These are phyloP conservation scores for Ochropleura plecta DNA, from an alignment of 2,888 invertebrate genomes.

Conservation along the genomic window DNA sequence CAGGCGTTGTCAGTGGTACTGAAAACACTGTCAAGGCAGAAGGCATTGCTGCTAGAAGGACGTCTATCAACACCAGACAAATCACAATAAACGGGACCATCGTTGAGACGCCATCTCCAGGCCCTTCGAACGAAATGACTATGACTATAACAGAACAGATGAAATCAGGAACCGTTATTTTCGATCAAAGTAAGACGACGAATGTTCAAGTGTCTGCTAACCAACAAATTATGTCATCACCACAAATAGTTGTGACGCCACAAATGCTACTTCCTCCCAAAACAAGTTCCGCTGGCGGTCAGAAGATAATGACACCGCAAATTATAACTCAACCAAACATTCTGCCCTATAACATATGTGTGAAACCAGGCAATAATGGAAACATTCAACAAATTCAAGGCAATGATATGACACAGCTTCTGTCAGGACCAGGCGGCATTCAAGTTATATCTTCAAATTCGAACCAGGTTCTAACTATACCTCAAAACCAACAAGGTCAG, in stretches of 20 bases:
- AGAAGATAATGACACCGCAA: slow-evolving; percentile 86
- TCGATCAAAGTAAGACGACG: slow-evolving; percentile 87
- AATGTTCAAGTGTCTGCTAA: slow-evolving; percentile 87
- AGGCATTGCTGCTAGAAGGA: slow-evolving; percentile 86
- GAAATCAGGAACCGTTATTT: slow-evolving; percentile 88
- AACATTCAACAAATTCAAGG: slow-evolving; percentile 88
- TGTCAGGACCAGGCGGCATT: slow-evolving; percentile 86
- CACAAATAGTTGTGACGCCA: slow-evolving; percentile 89
- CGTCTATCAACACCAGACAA: slow-evolving; percentile 89
- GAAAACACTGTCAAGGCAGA: slow-evolving; percentile 88
- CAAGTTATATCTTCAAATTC: slow-evolving; percentile 90
- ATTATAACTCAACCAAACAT: slow-evolving; percentile 86
- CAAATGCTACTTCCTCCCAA: slow-evolving; percentile 88
- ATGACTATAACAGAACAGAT: slow-evolving; percentile 89
- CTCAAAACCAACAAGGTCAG: slow-evolving; percentile 83
- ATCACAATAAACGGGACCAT: slow-evolving; percentile 90
- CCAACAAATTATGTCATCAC: slow-evolving; percentile 86
- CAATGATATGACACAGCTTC: slow-evolving; percentile 85
- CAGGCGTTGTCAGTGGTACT: slow-evolving; percentile 85
- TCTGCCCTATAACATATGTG: slow-evolving; percentile 88
- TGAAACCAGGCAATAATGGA: slow-evolving; percentile 84
- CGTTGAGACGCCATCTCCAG: slow-evolving; percentile 89
- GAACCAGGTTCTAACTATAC: slow-evolving; percentile 87
- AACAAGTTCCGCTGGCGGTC: slow-evolving; percentile 81
- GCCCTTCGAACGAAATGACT: slow-evolving; percentile 88